These are phyloP conservation scores for Latheticus oryzae DNA, from an alignment of 2,888 invertebrate genomes.

Conservation along the genomic window DNA sequence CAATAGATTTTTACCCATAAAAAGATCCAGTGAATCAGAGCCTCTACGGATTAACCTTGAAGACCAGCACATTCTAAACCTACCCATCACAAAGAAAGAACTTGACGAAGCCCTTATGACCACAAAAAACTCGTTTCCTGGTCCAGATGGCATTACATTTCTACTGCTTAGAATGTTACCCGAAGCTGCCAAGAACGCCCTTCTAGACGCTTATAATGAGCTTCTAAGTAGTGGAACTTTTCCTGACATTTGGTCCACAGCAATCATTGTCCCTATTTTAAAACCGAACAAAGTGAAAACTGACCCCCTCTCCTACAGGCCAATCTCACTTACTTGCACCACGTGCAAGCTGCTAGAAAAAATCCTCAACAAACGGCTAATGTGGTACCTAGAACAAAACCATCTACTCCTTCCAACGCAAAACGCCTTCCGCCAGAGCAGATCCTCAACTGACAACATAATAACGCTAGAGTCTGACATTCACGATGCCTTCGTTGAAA, in stretches of 20 bases:
- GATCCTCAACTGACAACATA: constrained; percentile 35
- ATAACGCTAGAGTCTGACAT: constrained; percentile 26
- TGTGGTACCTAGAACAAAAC: constrained; percentile 38
- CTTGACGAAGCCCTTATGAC: constrained; percentile 24
- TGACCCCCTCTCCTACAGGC: constrained; percentile 36
- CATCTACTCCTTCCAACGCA: constrained; percentile 23
- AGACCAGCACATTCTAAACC: constrained; percentile 28
- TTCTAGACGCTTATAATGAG: constrained; percentile 30
- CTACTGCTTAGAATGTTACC: constrained; percentile 33
- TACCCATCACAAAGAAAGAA: constrained; percentile 26
- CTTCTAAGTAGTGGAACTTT: constrained; percentile 18
- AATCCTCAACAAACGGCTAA: constrained; percentile 39
- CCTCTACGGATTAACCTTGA: constrained; percentile 4
- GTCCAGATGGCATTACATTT: constrained; percentile 32
- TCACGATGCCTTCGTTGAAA: constrained; percentile 31
- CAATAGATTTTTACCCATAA: constrained; percentile 3
- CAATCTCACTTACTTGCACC: constrained; percentile 38
- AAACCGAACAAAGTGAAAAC: constrained; percentile 34
- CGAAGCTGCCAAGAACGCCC: constrained; percentile 8
- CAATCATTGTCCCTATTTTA: constrained; percentile 31
- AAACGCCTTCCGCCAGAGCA: constrained; percentile 32
- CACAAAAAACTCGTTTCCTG: constrained; percentile 24
- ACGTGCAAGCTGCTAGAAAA: constrained; percentile 41
- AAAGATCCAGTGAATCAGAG: constrained; percentile 10
- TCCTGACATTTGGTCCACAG: constrained; percentile 32